Percentiles rank a stretch among this genome's conserved stretches.
Conservation (phyloP, 37 sponge, comb jelly and placozoan genomes). For the Geodia barretti region DNA sequence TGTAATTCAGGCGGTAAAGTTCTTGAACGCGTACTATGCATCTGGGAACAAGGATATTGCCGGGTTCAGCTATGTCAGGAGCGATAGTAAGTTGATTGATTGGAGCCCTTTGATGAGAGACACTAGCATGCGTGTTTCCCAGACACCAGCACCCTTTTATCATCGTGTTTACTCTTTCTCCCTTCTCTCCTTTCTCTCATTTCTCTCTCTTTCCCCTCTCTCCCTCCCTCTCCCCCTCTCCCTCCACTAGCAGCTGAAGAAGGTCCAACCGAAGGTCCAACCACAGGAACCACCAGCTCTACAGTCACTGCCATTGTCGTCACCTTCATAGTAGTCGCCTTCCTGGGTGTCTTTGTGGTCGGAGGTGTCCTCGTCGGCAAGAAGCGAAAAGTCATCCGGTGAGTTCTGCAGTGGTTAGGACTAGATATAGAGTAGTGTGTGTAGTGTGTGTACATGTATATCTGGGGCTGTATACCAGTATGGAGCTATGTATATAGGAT, state of each 20-base stretch:
- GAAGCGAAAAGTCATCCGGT: not conserved
- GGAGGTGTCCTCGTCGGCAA: conserved; percentile 7
- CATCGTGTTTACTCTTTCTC: not conserved
- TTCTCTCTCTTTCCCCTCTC: not conserved
- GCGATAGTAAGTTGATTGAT: not conserved
- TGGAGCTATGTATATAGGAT: no score
- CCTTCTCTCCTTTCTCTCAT: not conserved
- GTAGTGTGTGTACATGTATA: no score
- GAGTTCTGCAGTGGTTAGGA: not conserved
- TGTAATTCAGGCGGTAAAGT: not conserved
- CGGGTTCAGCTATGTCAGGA: not conserved
- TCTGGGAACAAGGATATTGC: not conserved
- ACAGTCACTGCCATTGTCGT: not conserved
- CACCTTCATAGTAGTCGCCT: not conserved
- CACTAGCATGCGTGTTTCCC: no score
- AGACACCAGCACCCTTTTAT: no score
- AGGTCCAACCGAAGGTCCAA: not conserved
- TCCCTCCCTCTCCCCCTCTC: not conserved
- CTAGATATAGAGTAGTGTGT: no score
- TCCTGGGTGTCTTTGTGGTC: conserved; percentile 8
- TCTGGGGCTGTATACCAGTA: no score
- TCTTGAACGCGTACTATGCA: not conserved
- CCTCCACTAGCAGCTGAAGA: not conserved
- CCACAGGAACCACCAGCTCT: not conserved
- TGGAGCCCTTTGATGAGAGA: no score